Evolutionary conservation across 2,888 invertebrate species (phyloP).

Genomic region (Mythimna ferrago): DNA sequence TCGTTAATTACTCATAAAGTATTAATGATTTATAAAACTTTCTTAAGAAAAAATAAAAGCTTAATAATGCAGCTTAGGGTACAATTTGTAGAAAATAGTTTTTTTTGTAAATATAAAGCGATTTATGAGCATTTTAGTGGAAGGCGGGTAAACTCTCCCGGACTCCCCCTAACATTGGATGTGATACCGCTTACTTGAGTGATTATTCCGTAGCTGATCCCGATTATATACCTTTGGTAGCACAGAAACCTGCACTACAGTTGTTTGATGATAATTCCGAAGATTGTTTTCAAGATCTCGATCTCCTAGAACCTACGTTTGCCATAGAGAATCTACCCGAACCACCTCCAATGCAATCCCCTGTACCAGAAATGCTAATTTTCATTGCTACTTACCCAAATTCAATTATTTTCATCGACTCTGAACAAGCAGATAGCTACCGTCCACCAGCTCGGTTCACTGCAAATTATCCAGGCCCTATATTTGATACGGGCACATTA

Average conservation of each 20-base stretch:
- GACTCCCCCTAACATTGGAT: conserved; percentile 26
- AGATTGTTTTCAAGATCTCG: conserved; percentile 39
- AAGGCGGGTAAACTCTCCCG: too few species aligned
- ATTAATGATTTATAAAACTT: too few species aligned
- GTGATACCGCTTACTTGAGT: conserved; percentile 36
- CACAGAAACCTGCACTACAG: conserved; percentile 30
- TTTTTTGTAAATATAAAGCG: too few species aligned
- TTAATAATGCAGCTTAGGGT: too few species aligned
- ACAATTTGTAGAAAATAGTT: too few species aligned
- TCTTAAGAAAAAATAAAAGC: too few species aligned
- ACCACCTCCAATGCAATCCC: conserved; percentile 27
- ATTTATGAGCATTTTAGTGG: too few species aligned
- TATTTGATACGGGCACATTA: conserved; percentile 39
- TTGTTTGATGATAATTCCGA: conserved; percentile 35
- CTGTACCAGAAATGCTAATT: conserved; percentile 17
- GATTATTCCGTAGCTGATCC: conserved; percentile 41
- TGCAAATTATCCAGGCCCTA: conserved; percentile 42
- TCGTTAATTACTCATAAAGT: too few species aligned
- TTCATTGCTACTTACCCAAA: conserved; percentile 20
- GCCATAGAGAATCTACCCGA: conserved; percentile 22
- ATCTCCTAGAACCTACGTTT: conserved; percentile 45
- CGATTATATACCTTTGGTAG: conserved; percentile 37
- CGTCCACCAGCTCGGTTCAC: conserved; percentile 41
- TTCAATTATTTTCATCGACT: conserved; percentile 37
- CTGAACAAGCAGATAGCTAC: conserved; percentile 36